phyloP scores from a whole-genome alignment of 2,113 vertebrate genomes.

The Larimichthys polyactis region DNA sequence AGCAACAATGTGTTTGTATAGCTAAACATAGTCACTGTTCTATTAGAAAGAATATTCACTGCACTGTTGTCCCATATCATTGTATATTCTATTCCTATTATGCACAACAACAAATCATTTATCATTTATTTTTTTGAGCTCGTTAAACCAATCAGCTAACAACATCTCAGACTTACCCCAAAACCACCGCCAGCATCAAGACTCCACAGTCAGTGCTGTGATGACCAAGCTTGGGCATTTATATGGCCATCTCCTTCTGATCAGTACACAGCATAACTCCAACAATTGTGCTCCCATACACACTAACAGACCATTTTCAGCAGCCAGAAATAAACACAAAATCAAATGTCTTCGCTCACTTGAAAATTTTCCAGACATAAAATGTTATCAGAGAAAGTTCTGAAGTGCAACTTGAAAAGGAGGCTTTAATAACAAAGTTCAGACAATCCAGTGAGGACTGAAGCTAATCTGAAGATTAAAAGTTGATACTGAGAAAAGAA shows the following conservation, averaged over 20 bases:
- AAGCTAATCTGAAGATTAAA: background rate
- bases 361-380: background rate
- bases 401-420: background rate
- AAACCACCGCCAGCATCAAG: background rate
- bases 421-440: constrained; percentile 10
- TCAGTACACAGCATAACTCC: background rate
- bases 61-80: background rate
- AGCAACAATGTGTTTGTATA: background rate
- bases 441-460: background rate
- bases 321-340: background rate
- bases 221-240: background rate
- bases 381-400: background rate
- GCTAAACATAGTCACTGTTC: constrained; percentile 7
- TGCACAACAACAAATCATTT: background rate
- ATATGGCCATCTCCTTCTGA: background rate
- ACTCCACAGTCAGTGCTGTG: background rate
- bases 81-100: background rate
- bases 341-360: background rate
- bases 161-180: background rate
- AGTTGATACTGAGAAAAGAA: background rate
- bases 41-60: background rate
- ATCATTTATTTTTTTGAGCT: background rate
- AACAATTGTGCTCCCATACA: background rate
- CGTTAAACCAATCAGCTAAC: background rate
- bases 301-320: background rate